A percentile compares a stretch with the other conserved stretches of the same genome.
These are phyloP conservation scores for Pangasius mekongensis DNA, from an alignment of 2,797 vertebrate species.

Conservation along the genomic window DNA sequence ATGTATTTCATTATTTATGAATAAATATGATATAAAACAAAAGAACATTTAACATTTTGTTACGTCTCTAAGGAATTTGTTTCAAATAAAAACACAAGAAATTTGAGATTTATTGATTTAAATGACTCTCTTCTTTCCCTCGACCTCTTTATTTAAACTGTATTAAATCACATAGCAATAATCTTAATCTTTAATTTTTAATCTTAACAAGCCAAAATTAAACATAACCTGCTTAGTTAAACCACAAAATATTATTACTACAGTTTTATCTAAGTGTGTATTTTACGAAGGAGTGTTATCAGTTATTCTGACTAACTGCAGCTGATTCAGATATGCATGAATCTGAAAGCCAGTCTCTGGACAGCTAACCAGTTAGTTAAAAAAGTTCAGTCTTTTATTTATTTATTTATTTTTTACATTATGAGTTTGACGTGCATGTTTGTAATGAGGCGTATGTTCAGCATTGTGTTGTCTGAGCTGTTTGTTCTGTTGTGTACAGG, in stretches of 20 bases:
- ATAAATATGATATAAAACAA: not conserved
- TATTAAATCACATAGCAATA: not conserved
- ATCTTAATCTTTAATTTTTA: not conserved
- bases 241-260: not conserved
- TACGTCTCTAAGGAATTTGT: not conserved
- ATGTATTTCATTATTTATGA: too few relatives aligned
- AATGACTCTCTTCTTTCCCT: not conserved
- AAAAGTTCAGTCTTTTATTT: not conserved
- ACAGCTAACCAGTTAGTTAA: not conserved
- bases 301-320: not conserved
- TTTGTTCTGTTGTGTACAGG: not conserved
- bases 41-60: not conserved
- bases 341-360: not conserved
- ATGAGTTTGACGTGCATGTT: not conserved
- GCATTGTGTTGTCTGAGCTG: not conserved
- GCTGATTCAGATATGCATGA: too few relatives aligned
- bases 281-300: not conserved
- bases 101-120: not conserved
- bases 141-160: not conserved
- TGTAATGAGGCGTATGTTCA: too few relatives aligned
- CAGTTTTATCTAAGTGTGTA: not conserved
- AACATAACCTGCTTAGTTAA: not conserved
- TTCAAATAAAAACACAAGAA: not conserved
- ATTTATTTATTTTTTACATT: not conserved
- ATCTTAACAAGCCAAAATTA: not conserved